Evolutionary conservation across 2,888 invertebrate genomes (phyloP), one percentile per base, ranked within the genome.

Genomic region (Nomada ferruginata): DNA sequence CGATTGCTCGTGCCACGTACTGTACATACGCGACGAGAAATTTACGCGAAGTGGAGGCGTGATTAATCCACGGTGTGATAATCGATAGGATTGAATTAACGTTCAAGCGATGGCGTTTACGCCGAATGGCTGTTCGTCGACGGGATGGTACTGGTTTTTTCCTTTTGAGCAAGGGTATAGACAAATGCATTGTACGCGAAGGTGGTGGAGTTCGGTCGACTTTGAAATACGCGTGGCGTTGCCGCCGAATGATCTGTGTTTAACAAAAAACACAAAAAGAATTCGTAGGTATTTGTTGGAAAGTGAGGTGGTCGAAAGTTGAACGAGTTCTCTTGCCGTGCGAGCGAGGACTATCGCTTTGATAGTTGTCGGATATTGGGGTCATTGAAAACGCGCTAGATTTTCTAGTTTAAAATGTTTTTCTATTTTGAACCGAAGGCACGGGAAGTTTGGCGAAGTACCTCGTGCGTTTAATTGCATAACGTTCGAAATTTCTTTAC

Each of bases 81-180:
- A 29, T n/a, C 26, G 20, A 55, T 47, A 23, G n/a, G 68, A 36
- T 64, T 64, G 55, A 50, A 64, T 76, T 64, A 76, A 44, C 63
- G 69, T 71, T 50, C 29, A 36, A 70, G 59, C 29, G 36, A 36
- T 36, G 36, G 36, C 7, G 9, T 36, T 36, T 7, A 36, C 36
- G 36, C 36, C 36, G 36, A 36, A 36, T 36, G 36, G 36, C 42
- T 18, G 59, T 20, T 63, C 23, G 7, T 3, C 20, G 2, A n/a
- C 9, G 11, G 29, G 5, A 47, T 1, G 60, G 20, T 47, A 47
- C 15, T 13, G 9, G 64, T 47, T 57, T 47, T 47, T 47, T 47
- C 2, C 15, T 44, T 65, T 47, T 55, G 9, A 9, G 11, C 20
- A 10, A 36, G 13, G 20, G 9, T 20, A 61, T 0, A 20, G 66